These are phyloP conservation scores for Mugil cephalus DNA, from an alignment of 2,113 vertebrate genomes.

Conservation along the genomic window DNA sequence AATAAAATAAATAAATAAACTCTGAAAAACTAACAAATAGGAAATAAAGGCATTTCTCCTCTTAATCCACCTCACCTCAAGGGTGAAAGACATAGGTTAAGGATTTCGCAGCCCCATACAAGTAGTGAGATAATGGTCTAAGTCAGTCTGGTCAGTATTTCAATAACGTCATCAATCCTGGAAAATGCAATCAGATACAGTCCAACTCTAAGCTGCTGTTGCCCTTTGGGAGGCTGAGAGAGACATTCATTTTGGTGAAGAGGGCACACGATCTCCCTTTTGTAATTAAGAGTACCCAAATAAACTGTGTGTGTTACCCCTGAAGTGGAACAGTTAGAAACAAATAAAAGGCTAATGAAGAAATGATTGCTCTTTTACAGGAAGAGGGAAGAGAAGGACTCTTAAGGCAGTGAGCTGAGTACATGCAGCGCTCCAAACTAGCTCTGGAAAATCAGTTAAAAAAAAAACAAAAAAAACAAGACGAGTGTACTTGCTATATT, in stretches of 20 bases:
- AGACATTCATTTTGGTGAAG: constrained; percentile 78
- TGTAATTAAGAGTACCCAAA: constrained; percentile 89
- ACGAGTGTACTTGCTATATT: neutral
- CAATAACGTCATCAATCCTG: constrained; percentile 83
- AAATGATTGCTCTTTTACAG: constrained; percentile 84
- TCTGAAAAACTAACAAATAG: constrained; percentile 81
- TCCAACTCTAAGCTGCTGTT: constrained; percentile 69
- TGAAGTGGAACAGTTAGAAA: constrained; percentile 83
- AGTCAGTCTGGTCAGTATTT: constrained; percentile 82
- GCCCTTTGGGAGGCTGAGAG: constrained; percentile 81
- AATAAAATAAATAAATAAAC: constrained; percentile 2
- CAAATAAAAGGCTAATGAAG: constrained; percentile 87
- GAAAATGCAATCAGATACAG: constrained; percentile 82
- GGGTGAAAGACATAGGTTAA: constrained; percentile 81
- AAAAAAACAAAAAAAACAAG: constrained; percentile 30
- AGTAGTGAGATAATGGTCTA: constrained; percentile 65
- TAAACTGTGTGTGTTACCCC: constrained; percentile 83
- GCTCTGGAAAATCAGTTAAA: constrained; percentile 30
- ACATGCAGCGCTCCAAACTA: constrained; percentile 23
- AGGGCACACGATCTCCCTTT: constrained; percentile 80
- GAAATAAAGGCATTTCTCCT: constrained; percentile 75
- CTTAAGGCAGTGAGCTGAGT: constrained; percentile 36
- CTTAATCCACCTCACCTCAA: constrained; percentile 68
- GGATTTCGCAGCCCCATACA: constrained; percentile 65
- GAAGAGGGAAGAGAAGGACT: constrained; percentile 61